phyloP scores from a whole-genome alignment of 2,113 vertebrate species.

The Tupaia chinensis region DNA sequence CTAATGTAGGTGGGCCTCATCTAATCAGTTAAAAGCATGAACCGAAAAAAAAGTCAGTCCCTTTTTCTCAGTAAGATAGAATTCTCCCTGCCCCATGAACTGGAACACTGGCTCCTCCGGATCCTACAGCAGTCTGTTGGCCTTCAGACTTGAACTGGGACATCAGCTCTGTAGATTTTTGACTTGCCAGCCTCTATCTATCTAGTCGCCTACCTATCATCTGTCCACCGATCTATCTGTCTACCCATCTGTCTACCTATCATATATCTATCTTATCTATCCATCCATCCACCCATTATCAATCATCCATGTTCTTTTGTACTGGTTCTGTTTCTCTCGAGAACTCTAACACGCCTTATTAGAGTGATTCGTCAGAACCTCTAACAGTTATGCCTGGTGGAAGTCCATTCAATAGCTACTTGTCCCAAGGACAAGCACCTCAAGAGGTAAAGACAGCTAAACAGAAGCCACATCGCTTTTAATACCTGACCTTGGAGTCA shows the following conservation, averaged over 20 bases:
- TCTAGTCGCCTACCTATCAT: neutral
- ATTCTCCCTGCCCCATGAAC: neutral
- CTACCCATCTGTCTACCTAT: accelerated
- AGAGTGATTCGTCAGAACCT: neutral
- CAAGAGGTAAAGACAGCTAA: neutral
- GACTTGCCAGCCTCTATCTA: neutral
- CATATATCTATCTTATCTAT: neutral
- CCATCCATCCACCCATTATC: too few relatives aligned
- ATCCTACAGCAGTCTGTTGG: neutral
- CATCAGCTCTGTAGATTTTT: neutral
- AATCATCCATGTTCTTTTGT: neutral
- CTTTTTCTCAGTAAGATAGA: neutral
- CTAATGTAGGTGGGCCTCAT: neutral
- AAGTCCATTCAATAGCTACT: neutral
- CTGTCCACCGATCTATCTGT: neutral
- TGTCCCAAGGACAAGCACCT: neutral
- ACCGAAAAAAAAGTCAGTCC: neutral
- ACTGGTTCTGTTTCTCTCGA: neutral
- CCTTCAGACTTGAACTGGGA: neutral
- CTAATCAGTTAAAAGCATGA: neutral
- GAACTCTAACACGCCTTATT: neutral
- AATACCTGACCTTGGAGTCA: neutral
- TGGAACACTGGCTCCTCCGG: too few relatives aligned
- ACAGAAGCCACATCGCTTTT: neutral
- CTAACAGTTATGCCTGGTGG: neutral